Evolutionary conservation across 2,888 invertebrate genomes (phyloP).

Genomic region (Dexiosoma caninum): DNA sequence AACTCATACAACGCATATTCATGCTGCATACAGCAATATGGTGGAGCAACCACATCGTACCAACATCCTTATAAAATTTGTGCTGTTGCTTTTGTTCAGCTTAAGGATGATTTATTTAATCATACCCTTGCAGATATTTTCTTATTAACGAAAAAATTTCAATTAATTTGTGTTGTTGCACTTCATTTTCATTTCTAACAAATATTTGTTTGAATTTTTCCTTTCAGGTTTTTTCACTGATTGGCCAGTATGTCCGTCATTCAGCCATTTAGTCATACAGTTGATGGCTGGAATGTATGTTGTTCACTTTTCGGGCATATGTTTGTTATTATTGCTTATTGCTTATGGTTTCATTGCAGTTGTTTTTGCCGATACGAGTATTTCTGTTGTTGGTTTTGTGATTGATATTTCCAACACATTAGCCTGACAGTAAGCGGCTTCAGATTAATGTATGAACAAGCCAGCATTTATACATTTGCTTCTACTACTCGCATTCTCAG

Average conservation of each 20-base stretch:
- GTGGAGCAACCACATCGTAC: neutral
- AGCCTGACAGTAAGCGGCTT: conserved; percentile 63
- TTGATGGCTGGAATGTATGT: neutral
- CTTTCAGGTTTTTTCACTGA: conserved; percentile 10
- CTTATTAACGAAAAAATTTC: conserved; percentile 8
- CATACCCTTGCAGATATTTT: conserved; percentile 45
- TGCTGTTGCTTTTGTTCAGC: conserved; percentile 26
- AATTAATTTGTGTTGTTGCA: conserved; percentile 50
- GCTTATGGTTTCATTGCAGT: neutral
- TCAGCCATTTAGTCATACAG: neutral
- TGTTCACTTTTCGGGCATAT: conserved; percentile 27
- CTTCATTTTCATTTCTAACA: conserved; percentile 40
- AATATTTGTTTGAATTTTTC: conserved; percentile 43
- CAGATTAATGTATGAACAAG: conserved; percentile 60
- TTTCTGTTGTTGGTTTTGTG: conserved; percentile 51
- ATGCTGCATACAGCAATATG: neutral
- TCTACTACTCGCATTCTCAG: no score
- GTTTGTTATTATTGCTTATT: conserved; percentile 27
- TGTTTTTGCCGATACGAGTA: conserved; percentile 6
- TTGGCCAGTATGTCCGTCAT: neutral
- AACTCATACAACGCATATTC: conserved; percentile 18
- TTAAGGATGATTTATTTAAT: conserved; percentile 56
- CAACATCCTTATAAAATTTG: neutral
- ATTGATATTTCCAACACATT: conserved; percentile 62
- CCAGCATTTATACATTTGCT: conserved; percentile 21